These are phyloP conservation scores for Enteromius afrohamiltoni DNA, from an alignment of 2,797 vertebrate genomes.

Conservation along the genomic window DNA sequence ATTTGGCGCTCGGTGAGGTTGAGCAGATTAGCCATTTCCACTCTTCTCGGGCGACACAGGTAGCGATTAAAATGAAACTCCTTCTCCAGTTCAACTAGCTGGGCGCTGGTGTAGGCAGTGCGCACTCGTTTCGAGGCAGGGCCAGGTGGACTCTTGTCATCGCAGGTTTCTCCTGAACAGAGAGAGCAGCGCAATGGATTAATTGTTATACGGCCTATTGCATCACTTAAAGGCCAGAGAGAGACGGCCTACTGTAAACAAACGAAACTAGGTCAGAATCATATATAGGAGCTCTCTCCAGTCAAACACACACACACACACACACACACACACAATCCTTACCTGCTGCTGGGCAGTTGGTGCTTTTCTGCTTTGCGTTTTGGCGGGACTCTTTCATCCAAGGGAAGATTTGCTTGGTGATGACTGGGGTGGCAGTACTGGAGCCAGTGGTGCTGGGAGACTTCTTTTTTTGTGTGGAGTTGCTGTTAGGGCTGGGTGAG, in stretches of 20 bases:
- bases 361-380: constrained; percentile 95
- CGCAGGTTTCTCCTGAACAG: constrained; percentile 89
- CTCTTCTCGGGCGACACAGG: constrained; percentile 93
- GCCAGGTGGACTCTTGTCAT: constrained; percentile 96
- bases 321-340: constrained; percentile 54
- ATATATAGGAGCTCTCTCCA: background rate
- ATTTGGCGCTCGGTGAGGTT: constrained; percentile 98
- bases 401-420: constrained; percentile 97
- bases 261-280: background rate
- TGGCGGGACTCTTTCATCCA: constrained; percentile 99
- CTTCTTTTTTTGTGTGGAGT: constrained; percentile 88
- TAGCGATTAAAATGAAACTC: constrained; percentile 99
- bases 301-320: background rate
- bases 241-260: constrained; percentile 7
- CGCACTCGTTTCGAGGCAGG: constrained; percentile 96
- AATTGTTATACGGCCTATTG: constrained; percentile 10
- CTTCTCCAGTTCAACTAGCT: constrained; percentile 97
- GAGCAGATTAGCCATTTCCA: constrained; percentile 98
- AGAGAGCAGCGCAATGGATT: constrained; percentile 37
- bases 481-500: constrained; percentile 85
- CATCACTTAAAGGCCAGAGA: constrained; percentile 9
- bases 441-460: constrained; percentile 80
- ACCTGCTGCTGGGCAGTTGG: constrained; percentile 90
- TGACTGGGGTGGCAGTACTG: constrained; percentile 80
- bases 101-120: constrained; percentile 97